Base-by-base conservation (phyloP, 2,888 invertebrate species). In the Fragum fragum region DNA sequence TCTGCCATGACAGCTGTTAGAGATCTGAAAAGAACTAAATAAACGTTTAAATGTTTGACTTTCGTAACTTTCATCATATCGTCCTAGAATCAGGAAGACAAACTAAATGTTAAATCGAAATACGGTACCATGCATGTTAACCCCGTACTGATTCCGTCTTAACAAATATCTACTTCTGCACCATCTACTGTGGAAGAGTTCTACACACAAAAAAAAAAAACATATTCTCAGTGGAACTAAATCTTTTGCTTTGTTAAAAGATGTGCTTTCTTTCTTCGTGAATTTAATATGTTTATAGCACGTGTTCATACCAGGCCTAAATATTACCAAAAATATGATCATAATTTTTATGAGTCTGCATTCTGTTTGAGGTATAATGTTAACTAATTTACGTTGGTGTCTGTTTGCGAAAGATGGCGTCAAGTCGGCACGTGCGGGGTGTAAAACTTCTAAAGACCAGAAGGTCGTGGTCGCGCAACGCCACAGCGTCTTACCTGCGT, bases 361-460 rank as follows among this genome's bases (percentile, higher is more conserved):
- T 61, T 61, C 9, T 26, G 36, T 42, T 42, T 66, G 66, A 36
- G 66, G 66, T 66, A 18, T 66, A 66, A 32, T 66, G 28, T 42
- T 42, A n/a, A 23, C 66, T 66, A 66, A 66, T 42, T 66, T 66
- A 21, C 66, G 36, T 2, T n/a, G 23, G 42, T 39, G 29, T 66
- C 66, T 66, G 66, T 66, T 66, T 21, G 42, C 21, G 32, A 42
- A 66, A 26, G 28, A 66, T 66, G 66, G 66, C 66, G 66, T 66
- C 66, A 66, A 42, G 36, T 36, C 66, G 42, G 53, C 53, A 70
- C 70, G 70, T 29, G 70, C 23, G 28, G 28, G 26, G 70, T 53
- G 70, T 70, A 29, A 70, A 2, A 70, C 53, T 53, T 70, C 53
- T 70, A 70, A 47, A 53, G 53, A 18, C 47, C 23, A 18, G 28